These are phyloP conservation scores for Channa argus DNA, from an alignment of 2,113 vertebrate genomes.

Conservation along the genomic window DNA sequence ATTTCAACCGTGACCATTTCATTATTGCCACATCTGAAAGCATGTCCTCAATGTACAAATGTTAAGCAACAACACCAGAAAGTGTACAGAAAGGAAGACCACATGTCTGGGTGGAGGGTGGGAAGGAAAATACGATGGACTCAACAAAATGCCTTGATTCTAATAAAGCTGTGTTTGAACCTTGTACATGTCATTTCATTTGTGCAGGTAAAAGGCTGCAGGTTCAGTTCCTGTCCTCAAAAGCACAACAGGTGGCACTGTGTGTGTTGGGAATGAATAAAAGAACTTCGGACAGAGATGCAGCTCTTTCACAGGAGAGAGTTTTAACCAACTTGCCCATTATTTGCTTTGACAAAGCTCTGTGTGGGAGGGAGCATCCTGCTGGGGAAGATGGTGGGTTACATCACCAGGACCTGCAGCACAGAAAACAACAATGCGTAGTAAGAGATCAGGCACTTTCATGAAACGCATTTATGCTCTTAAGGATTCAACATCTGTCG, in stretches of 20 bases:
- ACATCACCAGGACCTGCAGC: conserved; percentile 53
- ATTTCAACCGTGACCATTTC: conserved; percentile 17
- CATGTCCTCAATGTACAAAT: conserved; percentile 50
- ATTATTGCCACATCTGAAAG: conserved; percentile 52
- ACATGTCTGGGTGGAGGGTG: conserved; percentile 3
- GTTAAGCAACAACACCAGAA: conserved; percentile 39
- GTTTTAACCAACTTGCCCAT: no score
- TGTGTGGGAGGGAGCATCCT: conserved; percentile 16
- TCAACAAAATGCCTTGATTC: conserved; percentile 52
- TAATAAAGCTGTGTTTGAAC: conserved; percentile 75
- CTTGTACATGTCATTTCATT: conserved; percentile 30
- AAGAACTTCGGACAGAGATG: conserved; percentile 5
- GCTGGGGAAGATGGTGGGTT: neutral
- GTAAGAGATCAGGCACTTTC: neutral
- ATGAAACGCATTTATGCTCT: neutral
- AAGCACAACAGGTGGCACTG: conserved; percentile 10
- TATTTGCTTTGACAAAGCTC: conserved; percentile 3
- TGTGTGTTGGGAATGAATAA: neutral
- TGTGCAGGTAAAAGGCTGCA: conserved; percentile 39
- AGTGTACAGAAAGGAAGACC: conserved; percentile 22
- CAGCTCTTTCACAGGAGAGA: conserved; percentile 24
- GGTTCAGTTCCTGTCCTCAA: conserved; percentile 9
- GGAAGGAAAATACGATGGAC: conserved; percentile 14
- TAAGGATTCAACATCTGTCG: no score
- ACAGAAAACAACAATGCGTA: neutral